Conservation (phyloP, 2,888 invertebrate genomes). For the Carabus problematicus region DNA sequence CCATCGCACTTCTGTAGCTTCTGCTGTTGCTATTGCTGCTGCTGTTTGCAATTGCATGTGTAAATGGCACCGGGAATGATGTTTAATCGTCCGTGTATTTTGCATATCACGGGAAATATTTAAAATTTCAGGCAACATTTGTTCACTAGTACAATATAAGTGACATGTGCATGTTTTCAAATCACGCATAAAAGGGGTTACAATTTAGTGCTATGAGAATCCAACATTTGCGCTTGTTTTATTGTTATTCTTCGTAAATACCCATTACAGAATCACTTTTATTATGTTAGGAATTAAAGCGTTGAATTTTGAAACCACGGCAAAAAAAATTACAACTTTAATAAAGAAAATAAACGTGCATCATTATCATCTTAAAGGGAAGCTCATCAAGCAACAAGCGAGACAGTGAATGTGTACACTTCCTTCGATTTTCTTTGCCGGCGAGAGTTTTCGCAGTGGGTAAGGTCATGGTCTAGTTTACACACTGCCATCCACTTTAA, state of each 20-base stretch:
- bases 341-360: no score
- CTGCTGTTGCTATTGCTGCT: no score
- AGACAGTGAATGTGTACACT: no score
- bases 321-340: no score
- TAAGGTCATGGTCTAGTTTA: conserved; percentile 59
- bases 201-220: background rate
- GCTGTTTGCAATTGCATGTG: no score
- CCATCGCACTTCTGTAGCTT: no score
- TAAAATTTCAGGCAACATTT: conserved; percentile 6
- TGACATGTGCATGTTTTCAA: background rate
- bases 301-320: no score
- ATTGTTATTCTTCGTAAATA: no score
- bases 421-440: conserved; percentile 20
- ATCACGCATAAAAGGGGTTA: background rate
- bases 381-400: no score
- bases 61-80: background rate
- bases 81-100: conserved; percentile 47
- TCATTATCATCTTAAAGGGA: no score
- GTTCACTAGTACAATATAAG: conserved; percentile 1
- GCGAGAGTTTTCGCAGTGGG: conserved; percentile 27
- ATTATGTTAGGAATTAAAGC: no score
- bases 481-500: conserved; percentile 57
- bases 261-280: no score
- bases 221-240: background rate
- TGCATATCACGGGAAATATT: conserved; percentile 22